Base-by-base conservation (phyloP, 2,888 invertebrate species). In the Cryptus viduatorius region DNA sequence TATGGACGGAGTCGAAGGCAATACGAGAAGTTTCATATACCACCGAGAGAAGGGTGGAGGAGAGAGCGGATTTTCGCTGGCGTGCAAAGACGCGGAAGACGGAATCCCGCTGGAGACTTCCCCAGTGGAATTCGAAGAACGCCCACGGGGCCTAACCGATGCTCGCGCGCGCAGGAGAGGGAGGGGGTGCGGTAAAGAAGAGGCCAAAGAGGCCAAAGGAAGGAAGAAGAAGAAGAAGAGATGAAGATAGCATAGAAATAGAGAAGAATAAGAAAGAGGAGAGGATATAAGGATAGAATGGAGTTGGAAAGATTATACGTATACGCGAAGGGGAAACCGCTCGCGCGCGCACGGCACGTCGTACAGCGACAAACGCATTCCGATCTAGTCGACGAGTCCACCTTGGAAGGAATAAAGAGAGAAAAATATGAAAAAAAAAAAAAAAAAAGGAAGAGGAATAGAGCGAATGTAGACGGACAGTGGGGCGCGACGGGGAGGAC, bases 351-450 rank as follows among this genome's bases (percentile, higher is more conserved):
- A 78, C 81, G 80, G 81, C 72, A 79, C 72, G 82, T 87, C 73
- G 85, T 82, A 64, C 82, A 84, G 86, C 86, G 88, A 89, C 88
- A 89, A 88, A 87, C 88, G 86, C 88, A 90, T 90, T 89, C 88
- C 88, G 85, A 89, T 86, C 88, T 88, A 87, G 87, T 85, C 86
- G 88, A 86, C 87, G 85, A 29, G 59, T 59, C 59, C 59, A 59
- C 59, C 19, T 59, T 59, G 59, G 29, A 82, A 83, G 78, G 72
- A 83, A 81, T 82, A 83, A 84, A 82, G 82, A 71, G 77, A 61
- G 67, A 79, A 61, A 19, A 72, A 77, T 42, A 59, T 53, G 37
- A 56, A 75, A 16, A 73, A 48, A 73, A 46, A 65, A 53, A 73
- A 67, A 16, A 19, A 56, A 68, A 31, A n/a, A 65, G 50, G 71